Base-by-base conservation (phyloP, 2,113 vertebrate species). In the Tricholaema leucomelas region DNA sequence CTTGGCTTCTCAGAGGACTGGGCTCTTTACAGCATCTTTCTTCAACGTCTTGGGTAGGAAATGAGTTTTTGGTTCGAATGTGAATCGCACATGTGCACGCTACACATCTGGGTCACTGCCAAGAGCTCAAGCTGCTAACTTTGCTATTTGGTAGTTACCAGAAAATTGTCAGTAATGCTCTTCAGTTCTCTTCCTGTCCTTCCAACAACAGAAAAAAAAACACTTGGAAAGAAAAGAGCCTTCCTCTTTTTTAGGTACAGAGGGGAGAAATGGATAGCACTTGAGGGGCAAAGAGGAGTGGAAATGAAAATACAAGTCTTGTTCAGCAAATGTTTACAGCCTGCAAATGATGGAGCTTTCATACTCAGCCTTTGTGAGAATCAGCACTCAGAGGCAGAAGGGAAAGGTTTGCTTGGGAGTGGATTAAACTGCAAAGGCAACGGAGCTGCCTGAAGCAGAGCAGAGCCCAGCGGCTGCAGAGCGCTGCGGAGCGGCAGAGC, bases 51-150 rank as follows among this genome's bases (percentile, higher is more conserved):
- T 94, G 54, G 65, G 74, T 93, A 95, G 92, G 92, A 96, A 95
- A 95, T 90, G 58, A 94, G 35, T 69, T 95, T 92, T 95, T 63
- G 91, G 80, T 81, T 76, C 28, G 90, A 84, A 95, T 91, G 88
- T 92, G 95, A 96, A 84, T 94, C 85, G 66, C 95, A 95, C 66
- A 95, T 95, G 80, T 95, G 94, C 61, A 65, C 78, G 80, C 86
- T 94, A 77, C 50, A 91, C 67, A 86, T 69, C 70, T 94, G 92
- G 82, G 81, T 61, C 42, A 17, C 13, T 75, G 94, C 95, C 95
- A 94, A 60, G 72, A 77, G 82, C 90, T 86, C 72, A 83, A 91
- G 65, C 61, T 25, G 10, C 85, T 81, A 92, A 91, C 65, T 92
- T 74, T 88, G 85, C 73, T 88, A 9, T 95, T 90, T 94, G 85